phyloP scores from a whole-genome alignment of 2,888 invertebrate genomes.

The Phaedon cochleariae region DNA sequence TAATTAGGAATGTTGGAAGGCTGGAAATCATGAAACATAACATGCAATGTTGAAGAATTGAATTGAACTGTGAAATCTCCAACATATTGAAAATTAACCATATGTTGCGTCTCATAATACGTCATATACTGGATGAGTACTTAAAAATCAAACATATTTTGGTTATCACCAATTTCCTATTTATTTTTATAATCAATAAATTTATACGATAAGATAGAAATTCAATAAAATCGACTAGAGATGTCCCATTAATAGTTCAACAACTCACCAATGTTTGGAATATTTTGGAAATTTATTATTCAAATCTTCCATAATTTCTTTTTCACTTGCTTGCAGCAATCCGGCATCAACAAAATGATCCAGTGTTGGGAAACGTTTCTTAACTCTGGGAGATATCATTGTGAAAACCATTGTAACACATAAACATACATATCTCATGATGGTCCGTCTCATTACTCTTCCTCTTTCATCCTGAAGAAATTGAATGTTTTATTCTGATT shows the following conservation, averaged over 20 bases:
- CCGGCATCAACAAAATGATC: constrained; percentile 88
- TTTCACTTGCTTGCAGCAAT: constrained; percentile 82
- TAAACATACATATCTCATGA: constrained; percentile 84
- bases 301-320: constrained; percentile 78
- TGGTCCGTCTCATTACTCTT: constrained; percentile 82
- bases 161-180: too few relatives aligned
- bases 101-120: too few relatives aligned
- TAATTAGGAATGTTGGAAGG: not conserved
- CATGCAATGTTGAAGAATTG: not conserved
- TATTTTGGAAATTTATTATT: constrained; percentile 84
- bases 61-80: not conserved
- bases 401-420: constrained; percentile 88
- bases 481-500: too few relatives aligned
- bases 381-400: constrained; percentile 87
- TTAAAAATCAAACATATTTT: too few relatives aligned
- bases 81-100: not conserved
- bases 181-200: too few relatives aligned
- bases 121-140: too few relatives aligned
- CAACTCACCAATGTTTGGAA: constrained; percentile 81
- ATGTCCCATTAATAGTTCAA: not conserved
- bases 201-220: too few relatives aligned
- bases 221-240: not conserved
- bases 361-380: constrained; percentile 86
- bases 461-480: constrained; percentile 77
- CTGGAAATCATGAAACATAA: not conserved